phyloP scores from a whole-genome alignment of 2,797 vertebrate genomes.

The Hoplostethus mediterraneus region DNA sequence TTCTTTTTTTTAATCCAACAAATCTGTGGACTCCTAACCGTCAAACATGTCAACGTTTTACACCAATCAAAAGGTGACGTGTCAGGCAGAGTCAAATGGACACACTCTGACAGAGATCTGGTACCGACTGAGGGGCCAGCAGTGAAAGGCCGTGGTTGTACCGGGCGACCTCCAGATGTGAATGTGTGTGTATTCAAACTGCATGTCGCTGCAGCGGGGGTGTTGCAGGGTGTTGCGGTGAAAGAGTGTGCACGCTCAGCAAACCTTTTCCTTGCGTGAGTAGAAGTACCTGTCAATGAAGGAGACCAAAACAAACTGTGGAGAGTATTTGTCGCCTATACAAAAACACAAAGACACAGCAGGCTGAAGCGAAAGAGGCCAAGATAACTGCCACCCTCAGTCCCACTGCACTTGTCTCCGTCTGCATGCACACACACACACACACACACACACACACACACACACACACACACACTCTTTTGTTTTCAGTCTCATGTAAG shows the following conservation, averaged over 20 bases:
- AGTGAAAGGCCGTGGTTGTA: background rate
- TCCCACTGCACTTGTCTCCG: conserved; percentile 63
- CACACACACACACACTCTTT: conserved; percentile 46
- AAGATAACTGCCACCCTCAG: conserved; percentile 63
- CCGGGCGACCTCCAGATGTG: conserved; percentile 1
- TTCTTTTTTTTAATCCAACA: too few species aligned
- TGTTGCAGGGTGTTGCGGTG: background rate
- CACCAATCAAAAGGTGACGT: too few species aligned
- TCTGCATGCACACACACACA: conserved; percentile 10
- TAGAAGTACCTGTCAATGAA: background rate
- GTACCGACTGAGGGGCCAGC: too few species aligned
- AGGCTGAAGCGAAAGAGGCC: conserved; percentile 54
- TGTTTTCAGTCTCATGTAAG: conserved; percentile 64
- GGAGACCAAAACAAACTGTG: background rate
- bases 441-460: conserved; percentile 41
- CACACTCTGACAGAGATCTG: background rate
- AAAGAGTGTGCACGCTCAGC: background rate
- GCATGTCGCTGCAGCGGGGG: background rate
- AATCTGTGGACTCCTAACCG: too few species aligned
- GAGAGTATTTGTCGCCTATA: conserved; percentile 38
- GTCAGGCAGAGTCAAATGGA: background rate
- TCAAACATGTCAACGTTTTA: too few species aligned
- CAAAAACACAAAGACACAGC: conserved; percentile 65
- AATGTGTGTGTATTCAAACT: background rate
- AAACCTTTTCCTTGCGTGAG: background rate